Base-by-base conservation (phyloP, 2,113 vertebrate genomes). In the Erythrolamprus reginae region DNA sequence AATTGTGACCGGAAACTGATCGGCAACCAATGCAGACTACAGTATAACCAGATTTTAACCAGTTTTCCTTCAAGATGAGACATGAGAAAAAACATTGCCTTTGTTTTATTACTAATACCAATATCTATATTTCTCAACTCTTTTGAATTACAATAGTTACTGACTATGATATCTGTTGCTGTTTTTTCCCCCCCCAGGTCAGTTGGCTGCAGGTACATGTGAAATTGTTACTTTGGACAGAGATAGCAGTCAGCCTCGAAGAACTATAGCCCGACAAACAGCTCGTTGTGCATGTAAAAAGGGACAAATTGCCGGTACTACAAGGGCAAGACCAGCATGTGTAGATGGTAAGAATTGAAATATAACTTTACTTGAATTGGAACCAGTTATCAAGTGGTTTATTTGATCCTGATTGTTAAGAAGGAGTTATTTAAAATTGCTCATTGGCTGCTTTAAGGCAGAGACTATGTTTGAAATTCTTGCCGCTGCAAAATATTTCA, bases 261-360 rank as follows among this genome's bases (percentile, higher is more conserved):
- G 99, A 97, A 99, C 99, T 91, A 99, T 99, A 94, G 99, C 99
- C 94, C 98, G 99, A 96, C 99, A 99, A 97, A 99, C 99, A 6
- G 99, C 99, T 90, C 98, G 99, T 97, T 99, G 99, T 33, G 99
- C 99, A 53, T 99, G 99, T 97, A 99, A 98, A 96, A 99, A 99
- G 97, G 99, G 99, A 95, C 99, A 99, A 97, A 99, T 99, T 94
- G 99, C 99, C 2, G 99, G 99, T 92, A 99, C 99, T 92, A 99
- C 98, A 91, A 98, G 99, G 97, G 99, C 99, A 92, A 98, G 98
- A 97, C 99, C 99, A 65, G 99, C 99, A 92, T 99, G 99, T 89
- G 99, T 99, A 95, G 99, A 99, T 91, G 98, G 99, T 99, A 98
- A 98, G 98, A 95, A 82, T 33, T 24, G 33, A 90, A 95, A 95